Percentiles rank a stretch among this genome's conserved stretches.
Evolutionary conservation across 2,113 vertebrate species (phyloP).

Genomic region (Cathartes aura): DNA sequence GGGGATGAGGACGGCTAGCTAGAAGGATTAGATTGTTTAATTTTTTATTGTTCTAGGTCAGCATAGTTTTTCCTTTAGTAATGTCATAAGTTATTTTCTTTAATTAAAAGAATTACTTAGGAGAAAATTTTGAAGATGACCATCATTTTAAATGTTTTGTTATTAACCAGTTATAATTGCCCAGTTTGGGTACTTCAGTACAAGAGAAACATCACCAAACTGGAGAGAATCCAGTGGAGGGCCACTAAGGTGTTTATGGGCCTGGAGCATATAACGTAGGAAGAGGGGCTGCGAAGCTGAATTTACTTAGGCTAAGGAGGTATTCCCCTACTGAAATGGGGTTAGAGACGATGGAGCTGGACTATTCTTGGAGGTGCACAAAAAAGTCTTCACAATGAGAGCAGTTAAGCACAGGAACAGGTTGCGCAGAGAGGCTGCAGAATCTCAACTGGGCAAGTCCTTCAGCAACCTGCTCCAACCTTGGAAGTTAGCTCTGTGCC

Average conservation of each 20-base stretch:
- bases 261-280: neutral
- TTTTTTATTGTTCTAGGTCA: neutral
- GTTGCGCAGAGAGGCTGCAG: neutral
- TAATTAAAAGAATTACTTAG: neutral
- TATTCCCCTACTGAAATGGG: neutral
- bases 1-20: neutral
- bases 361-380: neutral
- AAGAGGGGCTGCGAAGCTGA: neutral
- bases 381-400: neutral
- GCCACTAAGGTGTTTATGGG: neutral
- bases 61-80: neutral
- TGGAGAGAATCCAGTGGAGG: neutral
- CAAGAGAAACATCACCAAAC: neutral
- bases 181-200: neutral
- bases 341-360: neutral
- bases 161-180: neutral
- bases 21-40: neutral
- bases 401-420: neutral
- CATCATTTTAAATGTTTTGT: neutral
- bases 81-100: neutral
- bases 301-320: neutral
- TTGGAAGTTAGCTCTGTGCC: neutral
- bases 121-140: neutral
- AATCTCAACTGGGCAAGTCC: neutral
- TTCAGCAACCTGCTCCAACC: neutral